Percentiles rank a stretch among this genome's conserved stretches.
phyloP scores from a whole-genome alignment of 2,113 vertebrate species.

The Bostrychus sinensis region DNA sequence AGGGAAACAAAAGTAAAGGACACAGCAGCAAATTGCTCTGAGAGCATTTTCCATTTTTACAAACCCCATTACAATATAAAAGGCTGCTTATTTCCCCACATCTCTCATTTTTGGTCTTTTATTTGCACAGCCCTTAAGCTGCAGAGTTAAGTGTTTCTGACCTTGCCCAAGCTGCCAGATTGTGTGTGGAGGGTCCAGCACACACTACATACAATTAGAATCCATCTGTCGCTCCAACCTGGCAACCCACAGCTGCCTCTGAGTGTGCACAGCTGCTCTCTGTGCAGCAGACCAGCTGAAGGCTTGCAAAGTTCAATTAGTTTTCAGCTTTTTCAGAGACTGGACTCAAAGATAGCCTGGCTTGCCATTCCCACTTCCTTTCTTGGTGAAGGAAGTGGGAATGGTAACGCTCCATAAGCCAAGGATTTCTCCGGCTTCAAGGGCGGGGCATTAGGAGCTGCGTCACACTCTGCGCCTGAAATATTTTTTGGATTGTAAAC shows the following conservation, averaged over 20 bases:
- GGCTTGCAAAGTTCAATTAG: neutral
- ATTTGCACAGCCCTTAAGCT: neutral
- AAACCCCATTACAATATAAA: neutral
- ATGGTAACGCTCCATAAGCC: too few species aligned
- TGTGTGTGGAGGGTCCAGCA: neutral
- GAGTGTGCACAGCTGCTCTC: slow-evolving; percentile 4
- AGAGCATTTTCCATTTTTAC: neutral
- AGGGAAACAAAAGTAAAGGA: neutral
- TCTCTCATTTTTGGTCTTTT: neutral
- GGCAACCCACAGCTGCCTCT: slow-evolving; percentile 5
- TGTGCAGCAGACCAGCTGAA: neutral
- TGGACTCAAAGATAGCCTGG: too few species aligned
- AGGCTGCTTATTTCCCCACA: neutral
- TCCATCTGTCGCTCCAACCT: slow-evolving; percentile 9
- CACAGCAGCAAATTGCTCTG: too few species aligned
- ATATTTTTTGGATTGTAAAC: too few species aligned
- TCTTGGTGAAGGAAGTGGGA: too few species aligned
- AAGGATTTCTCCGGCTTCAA: too few species aligned
- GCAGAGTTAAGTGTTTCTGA: too few species aligned
- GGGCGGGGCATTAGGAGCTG: too few species aligned
- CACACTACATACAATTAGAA: neutral
- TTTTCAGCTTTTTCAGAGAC: too few species aligned
- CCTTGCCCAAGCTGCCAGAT: neutral
- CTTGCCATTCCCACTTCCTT: too few species aligned
- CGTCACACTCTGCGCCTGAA: too few species aligned